These are phyloP conservation scores for Nyctereutes procyonoides DNA, from an alignment of 2,113 vertebrate genomes.

Conservation along the genomic window DNA sequence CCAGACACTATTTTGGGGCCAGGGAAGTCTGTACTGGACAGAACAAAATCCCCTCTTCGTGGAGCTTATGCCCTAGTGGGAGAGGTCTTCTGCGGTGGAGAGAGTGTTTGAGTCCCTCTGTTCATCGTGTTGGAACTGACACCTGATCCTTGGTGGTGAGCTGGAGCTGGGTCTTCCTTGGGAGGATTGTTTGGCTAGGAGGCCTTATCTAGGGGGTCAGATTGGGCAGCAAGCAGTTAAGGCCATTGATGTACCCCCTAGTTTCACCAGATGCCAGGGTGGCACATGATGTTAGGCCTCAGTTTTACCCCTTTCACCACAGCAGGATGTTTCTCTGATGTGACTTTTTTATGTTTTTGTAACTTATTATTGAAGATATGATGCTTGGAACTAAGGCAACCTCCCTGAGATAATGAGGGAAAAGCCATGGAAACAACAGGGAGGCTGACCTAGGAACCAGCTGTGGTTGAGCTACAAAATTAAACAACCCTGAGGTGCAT, in stretches of 20 bases:
- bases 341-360: background rate
- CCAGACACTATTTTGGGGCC: fast-evolving
- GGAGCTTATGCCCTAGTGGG: background rate
- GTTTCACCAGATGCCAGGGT: background rate
- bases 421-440: background rate
- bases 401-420: background rate
- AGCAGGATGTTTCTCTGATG: background rate
- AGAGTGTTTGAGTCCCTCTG: background rate
- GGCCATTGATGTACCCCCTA: background rate
- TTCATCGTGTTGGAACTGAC: background rate
- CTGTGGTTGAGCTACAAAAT: background rate
- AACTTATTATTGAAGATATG: background rate
- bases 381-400: background rate
- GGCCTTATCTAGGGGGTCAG: background rate
- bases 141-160: background rate
- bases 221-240: too few relatives aligned
- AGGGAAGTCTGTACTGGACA: background rate
- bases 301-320: background rate
- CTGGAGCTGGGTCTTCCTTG: background rate
- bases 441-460: background rate
- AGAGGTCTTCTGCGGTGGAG: background rate
- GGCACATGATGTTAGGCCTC: background rate
- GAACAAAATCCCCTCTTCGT: background rate
- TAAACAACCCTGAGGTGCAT: background rate
- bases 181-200: background rate